A percentile compares a stretch with the other conserved stretches of the same genome.
These are phyloP conservation scores for Sinocyclocheilus maitianheensis DNA, from an alignment of 2,113 vertebrate genomes.

Conservation along the genomic window DNA sequence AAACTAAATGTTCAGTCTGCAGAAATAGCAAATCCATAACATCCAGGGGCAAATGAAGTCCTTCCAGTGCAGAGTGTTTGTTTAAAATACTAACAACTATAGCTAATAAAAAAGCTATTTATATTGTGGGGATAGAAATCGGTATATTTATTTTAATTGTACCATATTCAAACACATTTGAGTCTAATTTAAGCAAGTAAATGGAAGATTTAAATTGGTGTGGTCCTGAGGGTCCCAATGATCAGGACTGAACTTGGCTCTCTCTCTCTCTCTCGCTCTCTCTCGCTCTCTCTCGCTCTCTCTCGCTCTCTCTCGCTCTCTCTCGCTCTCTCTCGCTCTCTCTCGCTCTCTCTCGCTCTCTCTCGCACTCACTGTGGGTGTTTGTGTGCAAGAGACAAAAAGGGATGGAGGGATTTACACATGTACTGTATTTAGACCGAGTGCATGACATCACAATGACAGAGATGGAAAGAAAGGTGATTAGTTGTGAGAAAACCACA, in stretches of 20 bases:
- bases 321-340: slow-evolving; percentile 18
- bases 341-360: slow-evolving; percentile 27
- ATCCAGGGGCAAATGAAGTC: not conserved
- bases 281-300: not conserved
- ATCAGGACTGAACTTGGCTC: slow-evolving; percentile 51
- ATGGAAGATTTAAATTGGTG: slow-evolving; percentile 48
- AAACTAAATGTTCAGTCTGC: not conserved
- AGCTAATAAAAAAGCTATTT: not conserved
- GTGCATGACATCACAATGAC: slow-evolving; percentile 22
- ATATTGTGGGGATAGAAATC: not conserved
- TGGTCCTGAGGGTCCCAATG: slow-evolving; percentile 52
- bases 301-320: slow-evolving; percentile 30
- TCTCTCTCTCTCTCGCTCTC: slow-evolving; percentile 6
- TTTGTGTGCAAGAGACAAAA: slow-evolving; percentile 40
- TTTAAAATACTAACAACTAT: not conserved
- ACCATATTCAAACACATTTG: not conserved
- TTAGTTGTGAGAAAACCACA: not conserved
- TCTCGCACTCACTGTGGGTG: not conserved
- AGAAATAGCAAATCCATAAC: slow-evolving; percentile 23
- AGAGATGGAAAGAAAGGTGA: slow-evolving; percentile 18
- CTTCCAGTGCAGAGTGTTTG: not conserved
- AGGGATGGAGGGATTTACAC: slow-evolving; percentile 40
- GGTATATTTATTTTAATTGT: not conserved
- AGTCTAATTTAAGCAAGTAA: not conserved
- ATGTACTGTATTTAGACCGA: slow-evolving; percentile 50